A percentile compares a stretch with the other conserved stretches of the same genome.
Conservation (phyloP, 2,113 vertebrate species). For the Dascyllus trimaculatus region DNA sequence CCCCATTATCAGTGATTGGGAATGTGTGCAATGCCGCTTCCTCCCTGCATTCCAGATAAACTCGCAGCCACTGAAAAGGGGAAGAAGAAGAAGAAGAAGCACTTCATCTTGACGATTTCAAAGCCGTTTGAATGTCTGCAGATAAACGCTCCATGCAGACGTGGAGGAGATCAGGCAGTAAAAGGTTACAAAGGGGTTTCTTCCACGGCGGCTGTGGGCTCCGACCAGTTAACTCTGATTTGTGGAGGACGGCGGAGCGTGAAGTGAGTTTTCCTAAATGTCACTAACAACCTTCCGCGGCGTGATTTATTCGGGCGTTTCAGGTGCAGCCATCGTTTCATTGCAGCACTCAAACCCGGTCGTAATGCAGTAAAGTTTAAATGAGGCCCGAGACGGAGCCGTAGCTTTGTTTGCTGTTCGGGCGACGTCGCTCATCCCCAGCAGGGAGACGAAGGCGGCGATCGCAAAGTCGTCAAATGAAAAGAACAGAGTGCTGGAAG, state of each 20-base stretch:
- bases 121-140: constrained; percentile 15
- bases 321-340: constrained; percentile 18
- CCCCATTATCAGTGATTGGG: constrained; percentile 53
- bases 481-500: neutral
- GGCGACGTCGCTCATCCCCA: neutral
- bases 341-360: constrained; percentile 17
- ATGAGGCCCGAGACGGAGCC: constrained; percentile 39
- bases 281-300: constrained; percentile 33
- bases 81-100: constrained; percentile 35
- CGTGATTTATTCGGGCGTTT: constrained; percentile 42
- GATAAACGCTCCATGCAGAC: constrained; percentile 37
- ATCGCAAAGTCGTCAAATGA: no score
- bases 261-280: constrained; percentile 61
- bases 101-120: constrained; percentile 51
- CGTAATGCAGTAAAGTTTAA: constrained; percentile 49
- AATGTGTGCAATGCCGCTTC: constrained; percentile 53
- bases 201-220: constrained; percentile 39
- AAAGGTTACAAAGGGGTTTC: constrained; percentile 16
- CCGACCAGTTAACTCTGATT: constrained; percentile 47
- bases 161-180: constrained; percentile 17
- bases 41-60: constrained; percentile 32
- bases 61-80: constrained; percentile 38
- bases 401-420: constrained; percentile 19
- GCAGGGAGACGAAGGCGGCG: constrained; percentile 4
- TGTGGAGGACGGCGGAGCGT: constrained; percentile 25